A percentile compares a stretch with the other conserved stretches of the same genome.
Conservation (phyloP, 2,888 invertebrate genomes). For the Drosophila austrosaltans region DNA sequence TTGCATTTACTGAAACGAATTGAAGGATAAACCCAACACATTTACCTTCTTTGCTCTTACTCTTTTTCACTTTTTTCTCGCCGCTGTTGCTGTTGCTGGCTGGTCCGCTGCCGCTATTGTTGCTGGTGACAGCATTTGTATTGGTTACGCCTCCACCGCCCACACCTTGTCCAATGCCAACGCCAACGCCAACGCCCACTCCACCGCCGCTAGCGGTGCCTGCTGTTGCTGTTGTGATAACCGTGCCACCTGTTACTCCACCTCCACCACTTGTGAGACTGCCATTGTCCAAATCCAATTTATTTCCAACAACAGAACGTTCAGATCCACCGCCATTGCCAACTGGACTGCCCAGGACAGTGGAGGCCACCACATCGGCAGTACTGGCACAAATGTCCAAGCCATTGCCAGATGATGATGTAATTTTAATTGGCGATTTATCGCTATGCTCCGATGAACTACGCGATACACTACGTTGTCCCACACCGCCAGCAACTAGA, state of each 20-base stretch:
- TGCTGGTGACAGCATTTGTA: conserved; percentile 44
- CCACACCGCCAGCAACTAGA: conserved; percentile 52
- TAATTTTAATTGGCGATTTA: conserved; percentile 84
- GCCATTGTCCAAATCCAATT: conserved; percentile 51
- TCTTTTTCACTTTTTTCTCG: conserved; percentile 84
- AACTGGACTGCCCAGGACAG: conserved; percentile 83
- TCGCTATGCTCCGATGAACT: conserved; percentile 83
- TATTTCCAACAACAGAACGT: conserved; percentile 80
- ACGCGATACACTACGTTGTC: conserved; percentile 68
- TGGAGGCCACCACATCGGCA: conserved; percentile 75
- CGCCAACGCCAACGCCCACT: conserved; percentile 4
- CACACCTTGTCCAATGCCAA: conserved; percentile 18
- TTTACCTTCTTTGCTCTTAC: conserved; percentile 84
- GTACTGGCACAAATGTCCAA: conserved; percentile 37
- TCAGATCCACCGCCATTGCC: conserved; percentile 82
- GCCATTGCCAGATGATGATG: not conserved
- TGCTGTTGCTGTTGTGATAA: conserved; percentile 28
- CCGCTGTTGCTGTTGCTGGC: conserved; percentile 78
- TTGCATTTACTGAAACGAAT: conserved; percentile 66
- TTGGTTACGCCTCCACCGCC: conserved; percentile 47
- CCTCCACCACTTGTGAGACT: conserved; percentile 38
- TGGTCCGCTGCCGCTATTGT: conserved; percentile 66
- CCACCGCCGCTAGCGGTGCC: conserved; percentile 38
- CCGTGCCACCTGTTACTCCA: not conserved
- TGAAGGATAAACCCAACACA: conserved; percentile 81